phyloP scores from a whole-genome alignment of 2,888 invertebrate genomes.

The Listrodromus nycthemerus region DNA sequence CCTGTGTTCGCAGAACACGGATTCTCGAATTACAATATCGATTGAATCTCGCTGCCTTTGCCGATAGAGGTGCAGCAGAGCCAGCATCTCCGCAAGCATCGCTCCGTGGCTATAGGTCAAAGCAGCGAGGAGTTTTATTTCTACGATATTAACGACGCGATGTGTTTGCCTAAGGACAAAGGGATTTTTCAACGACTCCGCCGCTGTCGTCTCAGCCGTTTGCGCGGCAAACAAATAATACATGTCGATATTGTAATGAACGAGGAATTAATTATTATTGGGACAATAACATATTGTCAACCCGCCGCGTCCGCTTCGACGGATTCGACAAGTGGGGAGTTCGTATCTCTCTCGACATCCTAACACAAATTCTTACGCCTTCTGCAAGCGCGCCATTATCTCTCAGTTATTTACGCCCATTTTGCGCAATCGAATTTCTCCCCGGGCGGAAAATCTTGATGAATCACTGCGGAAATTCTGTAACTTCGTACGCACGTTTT shows the following conservation, averaged over 20 bases:
- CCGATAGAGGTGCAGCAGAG: slow-evolving; percentile 58
- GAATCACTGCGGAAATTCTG: slow-evolving; percentile 30
- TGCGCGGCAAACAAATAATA: slow-evolving; percentile 21
- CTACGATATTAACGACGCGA: background rate
- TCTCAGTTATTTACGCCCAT: slow-evolving; percentile 45
- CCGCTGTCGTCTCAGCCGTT: slow-evolving; percentile 22
- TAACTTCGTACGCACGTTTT: slow-evolving; percentile 37
- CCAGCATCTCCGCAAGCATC: slow-evolving; percentile 26
- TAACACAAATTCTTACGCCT: slow-evolving; percentile 70
- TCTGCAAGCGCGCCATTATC: slow-evolving; percentile 13
- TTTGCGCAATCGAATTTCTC: slow-evolving; percentile 39
- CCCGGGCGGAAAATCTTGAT: background rate
- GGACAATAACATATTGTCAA: slow-evolving; percentile 59
- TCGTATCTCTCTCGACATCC: slow-evolving; percentile 53
- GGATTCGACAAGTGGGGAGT: slow-evolving; percentile 11
- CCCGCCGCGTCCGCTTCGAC: slow-evolving; percentile 10
- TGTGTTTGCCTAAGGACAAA: slow-evolving; percentile 35
- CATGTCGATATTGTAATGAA: slow-evolving; percentile 33
- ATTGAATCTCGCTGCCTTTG: slow-evolving; percentile 48
- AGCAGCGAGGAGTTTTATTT: slow-evolving; percentile 49
- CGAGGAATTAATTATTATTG: slow-evolving; percentile 55
- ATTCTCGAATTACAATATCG: slow-evolving; percentile 54
- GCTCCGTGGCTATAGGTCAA: slow-evolving; percentile 58
- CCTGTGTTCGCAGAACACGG: slow-evolving; percentile 30
- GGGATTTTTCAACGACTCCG: slow-evolving; percentile 32